A percentile compares a stretch with the other conserved stretches of the same genome.
These are phyloP conservation scores for Eudemis profundana DNA, from an alignment of 2,888 invertebrate species.

Conservation along the genomic window DNA sequence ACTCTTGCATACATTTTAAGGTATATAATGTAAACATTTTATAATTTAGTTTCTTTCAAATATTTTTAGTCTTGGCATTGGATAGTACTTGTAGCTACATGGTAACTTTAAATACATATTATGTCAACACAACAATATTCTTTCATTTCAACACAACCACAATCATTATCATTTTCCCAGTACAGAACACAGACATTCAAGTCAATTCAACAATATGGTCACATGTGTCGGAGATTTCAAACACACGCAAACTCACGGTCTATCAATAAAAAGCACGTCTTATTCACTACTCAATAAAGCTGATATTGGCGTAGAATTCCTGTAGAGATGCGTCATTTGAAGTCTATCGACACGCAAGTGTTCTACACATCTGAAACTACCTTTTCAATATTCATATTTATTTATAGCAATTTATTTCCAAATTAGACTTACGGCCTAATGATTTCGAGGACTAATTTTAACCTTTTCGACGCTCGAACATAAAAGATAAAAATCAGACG, in stretches of 20 bases:
- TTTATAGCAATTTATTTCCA: too few species aligned
- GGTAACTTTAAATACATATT: conserved; percentile 81
- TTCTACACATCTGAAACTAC: conserved; percentile 10
- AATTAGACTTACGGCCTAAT: too few species aligned
- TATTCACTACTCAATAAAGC: background rate
- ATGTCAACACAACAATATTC: conserved; percentile 81
- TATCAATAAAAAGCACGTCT: background rate
- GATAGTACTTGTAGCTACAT: conserved; percentile 80
- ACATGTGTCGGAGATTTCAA: conserved; percentile 15
- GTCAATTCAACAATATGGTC: conserved; percentile 28
- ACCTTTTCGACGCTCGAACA: too few species aligned
- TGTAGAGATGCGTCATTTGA: conserved; percentile 2
- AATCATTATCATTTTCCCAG: conserved; percentile 32
- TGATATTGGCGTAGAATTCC: background rate
- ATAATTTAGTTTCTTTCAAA: conserved; percentile 63
- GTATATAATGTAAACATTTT: conserved; percentile 61
- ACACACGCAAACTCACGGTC: background rate
- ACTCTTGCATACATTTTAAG: conserved; percentile 68
- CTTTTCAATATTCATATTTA: background rate
- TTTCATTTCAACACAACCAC: conserved; percentile 78
- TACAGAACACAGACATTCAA: conserved; percentile 38
- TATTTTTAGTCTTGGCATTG: conserved; percentile 68
- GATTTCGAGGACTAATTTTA: too few species aligned
- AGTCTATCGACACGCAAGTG: conserved; percentile 1
- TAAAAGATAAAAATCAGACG: too few species aligned